Base-by-base conservation (phyloP, 2,113 vertebrate genomes). In the Tetrax tetrax region DNA sequence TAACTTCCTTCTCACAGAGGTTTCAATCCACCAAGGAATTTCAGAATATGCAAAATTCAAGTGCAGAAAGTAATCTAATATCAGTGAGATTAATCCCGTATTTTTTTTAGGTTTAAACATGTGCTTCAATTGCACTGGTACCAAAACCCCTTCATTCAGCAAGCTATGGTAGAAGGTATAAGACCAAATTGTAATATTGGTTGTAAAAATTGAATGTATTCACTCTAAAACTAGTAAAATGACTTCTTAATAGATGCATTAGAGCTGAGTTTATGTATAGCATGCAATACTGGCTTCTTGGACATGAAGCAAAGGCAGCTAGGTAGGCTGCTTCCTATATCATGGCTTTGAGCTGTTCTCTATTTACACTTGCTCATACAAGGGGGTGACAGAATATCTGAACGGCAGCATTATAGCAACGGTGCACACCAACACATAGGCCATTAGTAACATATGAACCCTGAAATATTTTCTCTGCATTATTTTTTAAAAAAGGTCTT, bases 381-480 rank as follows among this genome's bases (percentile, higher is more conserved):
- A 50, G 23, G 53, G 15, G 17, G 28, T 59, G 70, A 54, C 68
- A 71, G 63, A 64, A 79, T 66, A 83, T 66, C 71, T 90, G 91
- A 87, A 56, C 57, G 78, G 25, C 57, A 77, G 8, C 60, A 33
- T 80, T 89, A 38, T 20, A 53, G 47, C 68, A 89, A 87, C 41
- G 47, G 70, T 80, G 54, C 92, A 89, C 90, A 85, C 53, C 82
- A 88, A 77, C 37, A 93, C n/a, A 24, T 4, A 82, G 76, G 68
- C 61, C 90, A 85, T 95, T 94, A 96, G 80, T 82, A 91, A 90
- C 83, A 79, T 2, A n/a, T 74, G 88, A 93, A 91, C 41, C 37
- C 59, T 75, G 45, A 54, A 88, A 25, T 59, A 93, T 70, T 96
- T 97, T 95, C 80, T 96, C 69, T 79, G 85, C 22, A 33, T 78